Base-by-base conservation (phyloP, 1,140 invertebrate species). In the Zaprionus africanus region DNA sequence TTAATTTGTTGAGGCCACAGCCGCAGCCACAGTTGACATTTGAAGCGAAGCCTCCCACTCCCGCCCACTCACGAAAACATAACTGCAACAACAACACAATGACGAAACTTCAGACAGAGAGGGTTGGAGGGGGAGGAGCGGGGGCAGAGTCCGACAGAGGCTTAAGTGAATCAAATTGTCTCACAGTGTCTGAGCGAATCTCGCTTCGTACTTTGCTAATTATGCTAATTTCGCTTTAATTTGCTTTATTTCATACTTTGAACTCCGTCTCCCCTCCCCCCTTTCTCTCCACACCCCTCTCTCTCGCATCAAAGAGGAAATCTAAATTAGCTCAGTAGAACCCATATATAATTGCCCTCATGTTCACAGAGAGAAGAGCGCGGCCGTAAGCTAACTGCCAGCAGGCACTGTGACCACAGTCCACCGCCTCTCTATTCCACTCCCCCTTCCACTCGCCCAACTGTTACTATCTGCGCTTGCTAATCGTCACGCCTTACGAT, bases 1-100 rank as follows among this genome's bases (percentile, higher is more conserved):
- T 86, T 86, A 86, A 86, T 87, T 85, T 86, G 83, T 82, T 87
- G 78, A 85, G 84, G 82, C 80, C 80, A 74, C 80, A 69, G 51
- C 68, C 71, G 69, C 41, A 43, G 82, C 72, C 71, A 43, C 41
- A 46, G 72, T 82, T 87, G 83, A 87, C 77, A 86, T 81, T 86
- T 64, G 61, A 65, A 60, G 61, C 57, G 57, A 65, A 70, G 69
- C 73, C 58, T 58, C 61, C 41, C 46, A 51, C 19, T 51, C 4
- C 17, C 46, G 19, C 46, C 41, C n/a, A 46, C 41, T 46, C 41
- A 46, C 41, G 9, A 3, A 17, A 51, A 12, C 46, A 51, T 51
- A 51, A 24, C 46, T 51, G 11, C 46, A 19, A 19, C 11, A 22
- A 22, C 46, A 49, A 51, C 19, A 24, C 17, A 51, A 51, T 51